Evolutionary conservation across 64 coral and sea anemone genomes (phyloP).

Genomic region (Stichodactyla mertensii): DNA sequence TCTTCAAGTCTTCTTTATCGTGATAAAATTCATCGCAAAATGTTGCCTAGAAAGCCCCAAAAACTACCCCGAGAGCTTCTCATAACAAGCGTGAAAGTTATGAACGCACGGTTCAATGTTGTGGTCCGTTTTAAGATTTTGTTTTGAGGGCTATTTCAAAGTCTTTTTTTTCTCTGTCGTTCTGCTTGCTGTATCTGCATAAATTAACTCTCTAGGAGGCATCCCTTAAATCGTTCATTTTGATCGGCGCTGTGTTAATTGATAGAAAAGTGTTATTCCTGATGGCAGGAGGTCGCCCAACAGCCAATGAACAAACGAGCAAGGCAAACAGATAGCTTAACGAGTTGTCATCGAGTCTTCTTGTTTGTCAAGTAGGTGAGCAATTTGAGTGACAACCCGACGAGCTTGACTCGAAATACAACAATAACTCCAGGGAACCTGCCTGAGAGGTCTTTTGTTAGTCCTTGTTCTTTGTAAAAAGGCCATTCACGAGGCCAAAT

Average conservation of each 20-base stretch:
- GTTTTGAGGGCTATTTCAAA: not conserved
- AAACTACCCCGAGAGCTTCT: not conserved
- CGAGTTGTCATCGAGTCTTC: not conserved
- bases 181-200: not conserved
- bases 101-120: not conserved
- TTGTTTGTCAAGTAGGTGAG: not conserved
- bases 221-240: slow-evolving; percentile 1
- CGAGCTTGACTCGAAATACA: not conserved
- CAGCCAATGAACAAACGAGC: not conserved
- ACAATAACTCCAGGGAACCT: slow-evolving; percentile 12
- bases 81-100: not conserved
- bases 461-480: not conserved
- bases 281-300: slow-evolving; percentile 1
- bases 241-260: not conserved
- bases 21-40: not conserved
- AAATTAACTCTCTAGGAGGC: slow-evolving; percentile 19
- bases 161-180: not conserved
- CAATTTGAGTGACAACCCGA: not conserved
- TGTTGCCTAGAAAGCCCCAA: not conserved
- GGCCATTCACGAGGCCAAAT: not conserved
- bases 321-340: slow-evolving; percentile 1
- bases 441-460: not conserved
- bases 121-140: not conserved
- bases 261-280: not conserved
- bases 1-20: not conserved